These are phyloP conservation scores for Emydoidea blandingii DNA, from an alignment of 2,797 vertebrate genomes.

Conservation along the genomic window DNA sequence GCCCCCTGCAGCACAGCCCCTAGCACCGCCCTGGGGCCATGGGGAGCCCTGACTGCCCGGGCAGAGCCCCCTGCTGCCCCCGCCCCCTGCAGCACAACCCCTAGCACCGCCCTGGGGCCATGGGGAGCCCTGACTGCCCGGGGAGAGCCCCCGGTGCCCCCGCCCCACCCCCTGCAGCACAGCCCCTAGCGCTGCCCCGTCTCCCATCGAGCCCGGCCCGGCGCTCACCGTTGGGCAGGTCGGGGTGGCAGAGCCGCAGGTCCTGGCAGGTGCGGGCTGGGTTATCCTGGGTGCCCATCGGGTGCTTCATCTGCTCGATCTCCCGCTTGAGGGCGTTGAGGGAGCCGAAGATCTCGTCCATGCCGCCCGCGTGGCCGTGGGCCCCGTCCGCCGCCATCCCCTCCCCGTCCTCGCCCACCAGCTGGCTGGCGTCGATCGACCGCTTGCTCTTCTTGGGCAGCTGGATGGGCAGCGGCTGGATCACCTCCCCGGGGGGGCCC, in stretches of 20 bases:
- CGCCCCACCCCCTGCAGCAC: too few relatives aligned
- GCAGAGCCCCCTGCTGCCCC: too few relatives aligned
- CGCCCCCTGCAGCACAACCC: too few relatives aligned
- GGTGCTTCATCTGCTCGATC: constrained; percentile 90
- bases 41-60: too few relatives aligned
- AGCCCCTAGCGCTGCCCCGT: too few relatives aligned
- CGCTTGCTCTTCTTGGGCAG: constrained; percentile 90
- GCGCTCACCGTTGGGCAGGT: constrained; percentile 85
- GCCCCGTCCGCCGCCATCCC: constrained; percentile 41
- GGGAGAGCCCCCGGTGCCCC: too few relatives aligned
- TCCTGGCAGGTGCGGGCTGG: constrained; percentile 94
- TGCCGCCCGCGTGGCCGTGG: constrained; percentile 80
- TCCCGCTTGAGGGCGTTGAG: constrained; percentile 90
- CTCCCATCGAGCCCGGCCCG: neutral
- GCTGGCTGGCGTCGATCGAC: constrained; percentile 89
- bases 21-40: too few relatives aligned
- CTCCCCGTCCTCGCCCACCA: constrained; percentile 60
- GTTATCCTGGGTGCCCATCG: constrained; percentile 89
- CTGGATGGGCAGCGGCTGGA: constrained; percentile 92
- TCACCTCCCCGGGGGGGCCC: constrained; percentile 92
- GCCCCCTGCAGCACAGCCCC: too few relatives aligned
- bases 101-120: too few relatives aligned
- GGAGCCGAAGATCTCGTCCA: constrained; percentile 93
- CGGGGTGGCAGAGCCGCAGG: constrained; percentile 89
- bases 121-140: too few relatives aligned